These are phyloP conservation scores for Cercopithecus mona DNA, from an alignment of 2,113 vertebrate genomes.

Conservation along the genomic window DNA sequence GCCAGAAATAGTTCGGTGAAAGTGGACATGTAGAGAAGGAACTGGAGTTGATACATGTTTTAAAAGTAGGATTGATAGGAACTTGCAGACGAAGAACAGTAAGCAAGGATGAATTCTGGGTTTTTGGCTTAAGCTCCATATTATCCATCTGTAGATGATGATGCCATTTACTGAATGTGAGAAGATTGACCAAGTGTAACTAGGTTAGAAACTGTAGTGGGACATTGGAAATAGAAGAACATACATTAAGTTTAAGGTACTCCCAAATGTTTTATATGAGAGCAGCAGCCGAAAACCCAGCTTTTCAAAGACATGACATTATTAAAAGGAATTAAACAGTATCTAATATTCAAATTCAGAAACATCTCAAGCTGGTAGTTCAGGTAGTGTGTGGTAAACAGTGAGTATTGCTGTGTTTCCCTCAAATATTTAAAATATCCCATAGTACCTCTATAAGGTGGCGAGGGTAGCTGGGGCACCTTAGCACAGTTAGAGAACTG, in stretches of 20 bases:
- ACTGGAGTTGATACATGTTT: background rate
- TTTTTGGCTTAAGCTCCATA: background rate
- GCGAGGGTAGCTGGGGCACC: background rate
- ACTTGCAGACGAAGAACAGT: background rate
- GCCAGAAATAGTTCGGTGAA: background rate
- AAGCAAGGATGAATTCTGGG: background rate
- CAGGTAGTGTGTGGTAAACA: background rate
- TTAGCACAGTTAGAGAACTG: background rate
- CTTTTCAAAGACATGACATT: background rate
- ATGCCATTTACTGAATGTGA: background rate
- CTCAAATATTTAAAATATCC: background rate
- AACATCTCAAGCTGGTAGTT: background rate
- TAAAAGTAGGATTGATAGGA: background rate
- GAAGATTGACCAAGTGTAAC: background rate
- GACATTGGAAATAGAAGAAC: background rate
- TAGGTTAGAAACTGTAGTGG: background rate
- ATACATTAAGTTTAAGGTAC: background rate
- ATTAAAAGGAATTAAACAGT: background rate
- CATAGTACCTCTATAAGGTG: background rate
- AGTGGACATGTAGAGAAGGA: background rate
- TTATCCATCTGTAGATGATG: background rate
- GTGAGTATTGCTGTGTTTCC: background rate
- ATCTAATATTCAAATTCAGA: background rate
- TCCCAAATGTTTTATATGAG: background rate
- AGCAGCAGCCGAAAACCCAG: background rate